Evolutionary conservation across 2,113 vertebrate genomes (phyloP), one percentile per base, ranked within the genome.

Genomic region (Pitta sordida): DNA sequence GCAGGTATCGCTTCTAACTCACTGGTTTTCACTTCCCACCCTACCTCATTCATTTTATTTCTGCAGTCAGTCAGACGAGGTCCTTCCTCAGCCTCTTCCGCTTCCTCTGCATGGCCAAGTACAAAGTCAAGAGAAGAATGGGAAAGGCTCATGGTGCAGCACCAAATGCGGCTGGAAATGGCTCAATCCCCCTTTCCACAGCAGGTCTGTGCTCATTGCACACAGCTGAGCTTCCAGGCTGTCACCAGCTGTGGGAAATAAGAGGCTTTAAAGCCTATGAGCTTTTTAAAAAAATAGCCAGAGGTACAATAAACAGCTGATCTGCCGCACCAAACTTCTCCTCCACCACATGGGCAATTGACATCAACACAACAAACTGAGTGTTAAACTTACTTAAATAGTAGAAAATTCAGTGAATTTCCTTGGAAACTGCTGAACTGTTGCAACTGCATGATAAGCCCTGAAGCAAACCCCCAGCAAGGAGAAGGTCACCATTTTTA

Each of bases 91-190:
- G 10, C 30, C 13, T 19, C 41, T 53, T 80, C 1, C 67, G 51
- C 46, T 81, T 62, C 59, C 34, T 68, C 1, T 1, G 13, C 29
- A 13, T 9, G 34, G 30, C 30, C 29, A 36, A 46, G 36, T 23
- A 27, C 19, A 27, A n/a, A 20, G 37, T 13, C n/a, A 41, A 52
- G 30, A n/a, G 18, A 9, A 49, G 7, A 32, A 17, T 1, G 1
- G 19, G 6, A 39, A 5, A 55, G 22, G 11, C 22, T 68, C 1
- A 0, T 27, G 68, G 14, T 27, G 20, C 27, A 32, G 17, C 23
- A 59, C 26, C 20, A 27, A 71, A 70, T 78, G 6, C 53, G 53
- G 22, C 30, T 85, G 46, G n/a, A 53, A 71, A 7, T 4, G 62
- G 9, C 9, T 79, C 44, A 27, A 1, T 24, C 46, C 27, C 24